Evolutionary conservation across 2,113 vertebrate species (phyloP).

Genomic region (Speoplatyrhinus poulsoni): DNA sequence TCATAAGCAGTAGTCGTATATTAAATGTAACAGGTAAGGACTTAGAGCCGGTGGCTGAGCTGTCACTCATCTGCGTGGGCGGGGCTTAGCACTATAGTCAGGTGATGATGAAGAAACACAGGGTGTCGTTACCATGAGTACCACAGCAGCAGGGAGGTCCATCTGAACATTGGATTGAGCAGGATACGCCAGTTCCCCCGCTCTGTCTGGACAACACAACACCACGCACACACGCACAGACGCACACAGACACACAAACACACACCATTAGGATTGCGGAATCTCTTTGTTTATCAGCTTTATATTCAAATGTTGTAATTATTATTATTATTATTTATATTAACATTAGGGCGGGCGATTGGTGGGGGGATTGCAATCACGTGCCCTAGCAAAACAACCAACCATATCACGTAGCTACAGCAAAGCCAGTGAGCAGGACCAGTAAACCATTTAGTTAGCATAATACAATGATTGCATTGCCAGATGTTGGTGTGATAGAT

Average conservation of each 20-base stretch:
- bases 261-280: background rate
- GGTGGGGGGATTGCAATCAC: background rate
- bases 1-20: too few species aligned
- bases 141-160: constrained; percentile 90
- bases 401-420: background rate
- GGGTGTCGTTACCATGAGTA: constrained; percentile 84
- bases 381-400: background rate
- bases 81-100: too few species aligned
- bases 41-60: too few species aligned
- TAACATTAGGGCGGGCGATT: background rate
- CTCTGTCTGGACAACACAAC: constrained; percentile 69
- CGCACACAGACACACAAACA: background rate
- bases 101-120: background rate
- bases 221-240: background rate
- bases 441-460: too few species aligned
- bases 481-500: background rate
- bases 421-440: too few species aligned
- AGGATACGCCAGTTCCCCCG: constrained; percentile 85
- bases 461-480: too few species aligned
- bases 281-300: too few species aligned
- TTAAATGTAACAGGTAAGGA: too few species aligned
- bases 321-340: background rate
- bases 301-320: background rate
- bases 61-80: too few species aligned
- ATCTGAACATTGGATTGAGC: constrained; percentile 77